Conservation (phyloP, 2,113 vertebrate genomes). For the Cettia cetti region DNA sequence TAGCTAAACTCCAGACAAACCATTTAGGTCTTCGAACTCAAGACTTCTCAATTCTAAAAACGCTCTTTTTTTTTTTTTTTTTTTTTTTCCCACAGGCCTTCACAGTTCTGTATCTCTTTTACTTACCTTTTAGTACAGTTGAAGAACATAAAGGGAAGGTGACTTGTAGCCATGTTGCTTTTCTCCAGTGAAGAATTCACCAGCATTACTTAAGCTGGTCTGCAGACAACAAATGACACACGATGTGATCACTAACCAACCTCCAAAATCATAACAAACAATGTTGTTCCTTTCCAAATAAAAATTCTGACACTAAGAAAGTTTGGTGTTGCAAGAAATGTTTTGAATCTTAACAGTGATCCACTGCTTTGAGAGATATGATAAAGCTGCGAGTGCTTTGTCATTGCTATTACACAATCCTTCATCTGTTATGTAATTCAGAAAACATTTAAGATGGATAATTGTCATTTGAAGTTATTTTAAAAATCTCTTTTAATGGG, state of each 20-base stretch:
- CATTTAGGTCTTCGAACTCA: background rate
- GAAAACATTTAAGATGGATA: background rate
- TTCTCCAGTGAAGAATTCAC: background rate
- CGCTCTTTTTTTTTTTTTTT: accelerated
- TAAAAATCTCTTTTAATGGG: background rate
- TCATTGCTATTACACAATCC: background rate
- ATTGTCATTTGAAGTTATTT: background rate
- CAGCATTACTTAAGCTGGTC: background rate
- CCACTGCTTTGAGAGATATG: background rate
- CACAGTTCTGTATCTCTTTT: background rate
- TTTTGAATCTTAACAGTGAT: background rate
- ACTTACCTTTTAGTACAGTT: background rate
- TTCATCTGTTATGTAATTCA: background rate
- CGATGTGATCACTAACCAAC: background rate
- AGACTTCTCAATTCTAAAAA: background rate
- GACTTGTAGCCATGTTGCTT: background rate
- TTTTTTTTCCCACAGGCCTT: background rate
- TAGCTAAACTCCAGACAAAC: background rate
- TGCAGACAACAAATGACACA: background rate
- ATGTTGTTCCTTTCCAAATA: background rate
- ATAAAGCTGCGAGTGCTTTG: background rate
- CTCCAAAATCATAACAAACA: background rate
- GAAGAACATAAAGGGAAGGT: background rate
- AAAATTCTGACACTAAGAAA: background rate
- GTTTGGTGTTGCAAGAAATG: background rate